phyloP scores from a whole-genome alignment of 2,888 invertebrate genomes.

The Eupithecia abbreviata region DNA sequence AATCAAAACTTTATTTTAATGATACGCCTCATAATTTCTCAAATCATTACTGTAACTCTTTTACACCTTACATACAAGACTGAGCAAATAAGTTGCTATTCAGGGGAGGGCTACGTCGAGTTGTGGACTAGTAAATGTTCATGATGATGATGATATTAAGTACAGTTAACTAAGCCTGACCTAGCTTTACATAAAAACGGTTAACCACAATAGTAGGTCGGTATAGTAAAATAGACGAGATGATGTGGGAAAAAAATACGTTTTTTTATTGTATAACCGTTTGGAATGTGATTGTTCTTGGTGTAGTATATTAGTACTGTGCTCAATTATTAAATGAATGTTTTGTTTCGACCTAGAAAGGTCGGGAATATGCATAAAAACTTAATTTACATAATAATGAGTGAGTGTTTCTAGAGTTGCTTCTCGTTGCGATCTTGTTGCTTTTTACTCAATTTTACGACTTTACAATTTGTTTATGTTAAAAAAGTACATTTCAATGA shows the following conservation, averaged over 20 bases:
- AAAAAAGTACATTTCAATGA: not conserved
- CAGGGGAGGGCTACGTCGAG: no score
- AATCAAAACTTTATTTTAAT: no score
- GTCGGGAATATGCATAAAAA: not conserved
- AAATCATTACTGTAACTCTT: no score
- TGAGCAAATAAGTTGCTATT: no score
- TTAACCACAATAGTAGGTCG: slow-evolving; percentile 10
- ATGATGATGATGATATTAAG: not conserved
- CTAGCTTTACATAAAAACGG: slow-evolving; percentile 31
- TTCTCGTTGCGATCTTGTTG: not conserved
- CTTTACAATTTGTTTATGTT: no score
- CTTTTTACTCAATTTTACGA: not conserved
- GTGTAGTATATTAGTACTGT: not conserved
- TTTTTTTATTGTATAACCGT: slow-evolving; percentile 30
- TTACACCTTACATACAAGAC: no score
- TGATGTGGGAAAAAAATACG: slow-evolving; percentile 22
- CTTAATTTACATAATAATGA: slow-evolving; percentile 8
- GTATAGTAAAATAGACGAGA: slow-evolving; percentile 11
- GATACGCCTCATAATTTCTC: no score
- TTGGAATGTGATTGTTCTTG: slow-evolving; percentile 32
- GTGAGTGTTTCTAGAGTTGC: not conserved
- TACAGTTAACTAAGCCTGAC: slow-evolving; percentile 34
- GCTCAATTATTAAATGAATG: slow-evolving; percentile 17
- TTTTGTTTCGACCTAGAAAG: slow-evolving; percentile 11
- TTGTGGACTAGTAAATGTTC: no score